A percentile compares a stretch with the other conserved stretches of the same genome.
Conservation (phyloP, 2,888 invertebrate species). For the Amphipyra berbera region DNA sequence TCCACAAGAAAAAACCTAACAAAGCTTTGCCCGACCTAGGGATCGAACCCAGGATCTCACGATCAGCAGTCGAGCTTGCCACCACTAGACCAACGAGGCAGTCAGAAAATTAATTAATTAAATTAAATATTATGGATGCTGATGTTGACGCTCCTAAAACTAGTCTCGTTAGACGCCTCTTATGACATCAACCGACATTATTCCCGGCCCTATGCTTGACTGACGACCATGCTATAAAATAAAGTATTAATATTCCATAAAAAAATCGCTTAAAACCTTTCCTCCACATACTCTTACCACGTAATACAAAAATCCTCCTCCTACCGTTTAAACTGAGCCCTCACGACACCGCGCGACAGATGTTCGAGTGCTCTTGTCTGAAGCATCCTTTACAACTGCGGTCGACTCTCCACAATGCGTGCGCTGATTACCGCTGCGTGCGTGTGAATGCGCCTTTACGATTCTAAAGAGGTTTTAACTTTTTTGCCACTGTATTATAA, state of each 20-base stretch:
- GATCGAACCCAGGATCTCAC: too few species aligned
- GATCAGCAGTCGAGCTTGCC: too few species aligned
- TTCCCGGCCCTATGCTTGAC: too few species aligned
- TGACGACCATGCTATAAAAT: too few species aligned
- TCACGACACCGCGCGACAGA: constrained; percentile 72
- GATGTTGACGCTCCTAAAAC: too few species aligned
- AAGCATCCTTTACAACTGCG: constrained; percentile 72
- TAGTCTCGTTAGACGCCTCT: too few species aligned
- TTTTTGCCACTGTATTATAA: constrained; percentile 53
- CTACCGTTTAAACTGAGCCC: constrained; percentile 62
- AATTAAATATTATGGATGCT: too few species aligned
- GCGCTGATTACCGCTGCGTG: constrained; percentile 64
- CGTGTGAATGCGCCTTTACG: constrained; percentile 64
- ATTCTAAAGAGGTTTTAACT: constrained; percentile 60
- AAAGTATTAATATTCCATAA: constrained; percentile 23
- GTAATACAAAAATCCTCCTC: constrained; percentile 61
- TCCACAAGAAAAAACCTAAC: too few species aligned
- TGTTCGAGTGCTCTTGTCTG: constrained; percentile 77
- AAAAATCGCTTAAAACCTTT: constrained; percentile 43
- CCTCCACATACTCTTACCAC: constrained; percentile 35
- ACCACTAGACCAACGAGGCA: too few species aligned
- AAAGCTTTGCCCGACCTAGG: too few species aligned
- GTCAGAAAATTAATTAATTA: too few species aligned
- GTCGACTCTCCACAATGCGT: constrained; percentile 68
- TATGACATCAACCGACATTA: too few species aligned